These are phyloP conservation scores for Bradypodion ventrale DNA, from an alignment of 2,797 vertebrate genomes.

Conservation along the genomic window DNA sequence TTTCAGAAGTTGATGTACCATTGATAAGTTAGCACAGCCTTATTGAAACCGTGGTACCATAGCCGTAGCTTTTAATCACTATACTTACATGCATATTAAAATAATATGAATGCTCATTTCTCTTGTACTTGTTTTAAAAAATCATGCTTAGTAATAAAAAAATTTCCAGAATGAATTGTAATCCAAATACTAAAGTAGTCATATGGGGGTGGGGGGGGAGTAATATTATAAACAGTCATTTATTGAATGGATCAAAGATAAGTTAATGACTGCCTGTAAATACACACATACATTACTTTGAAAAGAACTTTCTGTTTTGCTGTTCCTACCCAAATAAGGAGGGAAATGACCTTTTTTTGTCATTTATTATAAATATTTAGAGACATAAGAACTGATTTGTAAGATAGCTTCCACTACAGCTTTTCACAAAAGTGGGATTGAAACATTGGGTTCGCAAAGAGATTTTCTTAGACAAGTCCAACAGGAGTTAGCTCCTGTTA, in stretches of 20 bases:
- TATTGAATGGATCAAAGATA: slow-evolving; percentile 3
- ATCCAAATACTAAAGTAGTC: not conserved
- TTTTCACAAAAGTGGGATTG: not conserved
- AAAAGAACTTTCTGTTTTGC: slow-evolving; percentile 5
- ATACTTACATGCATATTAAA: not conserved
- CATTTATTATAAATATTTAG: slow-evolving; percentile 1
- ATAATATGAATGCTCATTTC: not conserved
- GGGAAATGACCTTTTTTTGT: not conserved
- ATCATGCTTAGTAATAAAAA: not conserved
- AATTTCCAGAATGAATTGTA: not conserved
- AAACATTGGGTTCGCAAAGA: not conserved
- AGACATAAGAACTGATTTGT: not conserved
- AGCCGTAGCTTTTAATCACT: not conserved
- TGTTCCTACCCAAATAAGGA: not conserved
- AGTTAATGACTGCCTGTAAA: not conserved
- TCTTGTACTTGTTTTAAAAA: not conserved
- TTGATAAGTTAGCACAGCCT: not conserved
- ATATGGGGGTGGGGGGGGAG: too few species aligned
- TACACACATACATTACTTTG: not conserved
- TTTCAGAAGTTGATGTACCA: not conserved
- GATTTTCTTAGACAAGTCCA: not conserved
- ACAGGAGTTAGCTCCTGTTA: not conserved
- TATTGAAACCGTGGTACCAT: not conserved
- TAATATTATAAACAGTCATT: not conserved
- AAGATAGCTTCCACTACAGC: slow-evolving; percentile 11